These are phyloP conservation scores for Rhabdophis nuchalis DNA, from an alignment of 2,797 vertebrate genomes.

Conservation along the genomic window DNA sequence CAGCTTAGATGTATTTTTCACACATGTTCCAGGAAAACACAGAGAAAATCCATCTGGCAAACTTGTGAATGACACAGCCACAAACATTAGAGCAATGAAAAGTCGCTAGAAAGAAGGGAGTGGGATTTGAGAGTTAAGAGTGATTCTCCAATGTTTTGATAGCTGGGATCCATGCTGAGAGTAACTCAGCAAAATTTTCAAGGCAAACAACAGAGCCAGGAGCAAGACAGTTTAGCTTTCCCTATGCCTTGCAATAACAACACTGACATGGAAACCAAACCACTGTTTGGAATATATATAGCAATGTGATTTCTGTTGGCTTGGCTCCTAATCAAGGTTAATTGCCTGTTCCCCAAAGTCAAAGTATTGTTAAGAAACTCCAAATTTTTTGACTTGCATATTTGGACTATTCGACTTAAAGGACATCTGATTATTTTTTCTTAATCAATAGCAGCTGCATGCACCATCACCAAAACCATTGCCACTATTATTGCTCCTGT, in stretches of 20 bases:
- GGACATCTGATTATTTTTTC: slow-evolving; percentile 33
- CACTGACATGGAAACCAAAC: slow-evolving; percentile 47
- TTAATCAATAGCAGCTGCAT: background rate
- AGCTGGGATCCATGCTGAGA: slow-evolving; percentile 36
- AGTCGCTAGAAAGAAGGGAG: background rate
- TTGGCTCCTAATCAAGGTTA: slow-evolving; percentile 46
- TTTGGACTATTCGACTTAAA: slow-evolving; percentile 45
- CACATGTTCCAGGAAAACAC: slow-evolving; percentile 33
- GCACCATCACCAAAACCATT: background rate
- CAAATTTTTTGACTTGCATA: slow-evolving; percentile 36
- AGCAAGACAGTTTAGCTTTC: slow-evolving; percentile 27
- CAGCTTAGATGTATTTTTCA: background rate
- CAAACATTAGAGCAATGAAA: slow-evolving; percentile 21
- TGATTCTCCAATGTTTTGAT: slow-evolving; percentile 39
- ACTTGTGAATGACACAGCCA: slow-evolving; percentile 26
- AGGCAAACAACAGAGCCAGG: slow-evolving; percentile 31
- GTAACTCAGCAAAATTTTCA: slow-evolving; percentile 37
- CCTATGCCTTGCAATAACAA: slow-evolving; percentile 33
- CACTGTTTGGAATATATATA: slow-evolving; percentile 52
- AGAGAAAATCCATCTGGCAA: background rate
- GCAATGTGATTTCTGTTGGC: slow-evolving; percentile 53
- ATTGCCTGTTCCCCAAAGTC: background rate
- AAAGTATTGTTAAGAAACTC: slow-evolving; percentile 40
- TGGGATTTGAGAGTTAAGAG: slow-evolving; percentile 3
- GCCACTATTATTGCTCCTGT: background rate